Base-by-base conservation (phyloP, 2,113 vertebrate genomes). In the Pelusios castaneus region DNA sequence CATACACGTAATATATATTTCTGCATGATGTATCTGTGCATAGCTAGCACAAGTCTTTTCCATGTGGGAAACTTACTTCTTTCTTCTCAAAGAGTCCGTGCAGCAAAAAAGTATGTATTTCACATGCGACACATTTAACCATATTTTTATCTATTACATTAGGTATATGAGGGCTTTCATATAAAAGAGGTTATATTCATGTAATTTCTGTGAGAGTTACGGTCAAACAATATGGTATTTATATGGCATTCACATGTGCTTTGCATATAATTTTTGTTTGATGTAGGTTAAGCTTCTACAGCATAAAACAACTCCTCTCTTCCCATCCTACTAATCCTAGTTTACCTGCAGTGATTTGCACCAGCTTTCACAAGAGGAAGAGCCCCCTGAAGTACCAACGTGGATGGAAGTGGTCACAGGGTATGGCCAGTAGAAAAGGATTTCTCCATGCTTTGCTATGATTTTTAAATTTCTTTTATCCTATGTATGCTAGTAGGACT, bases 371-470 rank as follows among this genome's bases (percentile, higher is more conserved):
- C 7, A 31, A 81, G 82, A 70, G 60, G 56, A 55, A 8, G 4
- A 1, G 55, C 2, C 52, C 5, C 52, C 22, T 14, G 3, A 76
- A 85, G 60, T 0, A 88, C 2, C 6, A 92, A 25, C 3, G 31
- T 3, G 63, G 2, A 38, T 0, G 0, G 3, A 13, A 55, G 10
- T 52, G 47, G 60, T 19, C 1, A 29, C 5, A 58, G 9, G 43
- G 70, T 22, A 11, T 29, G 14, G 2, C 67, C 8, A 3, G 19
- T 49, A 77, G 41, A 70, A 38, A 67, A 70, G 63, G n/a, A 70
- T 70, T 21, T 70, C 34, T 38, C n/a, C 8, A 70, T 70, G n/a
- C 4, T 70, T 38, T 70, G 34, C 63, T 70, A 38, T 38, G 27
- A 27, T 9, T 58, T 58, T 58, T 58, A 58, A 38, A 70, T 22